A percentile compares a stretch with the other conserved stretches of the same genome.
Evolutionary conservation across 2,113 vertebrate genomes (phyloP).

Genomic region (Anarhynchus alexandrinus): DNA sequence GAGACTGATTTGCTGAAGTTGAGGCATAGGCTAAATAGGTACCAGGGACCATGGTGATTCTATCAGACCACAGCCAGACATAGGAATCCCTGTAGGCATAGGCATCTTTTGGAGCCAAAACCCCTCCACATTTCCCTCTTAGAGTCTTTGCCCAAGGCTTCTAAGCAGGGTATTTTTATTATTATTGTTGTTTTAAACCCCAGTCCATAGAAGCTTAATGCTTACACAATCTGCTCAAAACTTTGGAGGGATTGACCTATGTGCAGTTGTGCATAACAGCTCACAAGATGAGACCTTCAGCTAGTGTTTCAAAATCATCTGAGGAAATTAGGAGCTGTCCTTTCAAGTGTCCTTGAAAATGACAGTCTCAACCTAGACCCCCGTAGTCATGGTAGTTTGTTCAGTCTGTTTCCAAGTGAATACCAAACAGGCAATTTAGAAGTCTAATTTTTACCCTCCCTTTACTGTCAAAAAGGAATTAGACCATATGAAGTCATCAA

Average conservation of each 20-base stretch:
- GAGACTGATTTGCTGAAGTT: conserved; percentile 1
- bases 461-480: conserved; percentile 54
- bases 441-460: conserved; percentile 52
- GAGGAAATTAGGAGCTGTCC: conserved; percentile 10
- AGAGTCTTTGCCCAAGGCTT: not conserved
- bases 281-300: not conserved
- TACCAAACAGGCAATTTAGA: conserved; percentile 58
- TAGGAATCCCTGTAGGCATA: not conserved
- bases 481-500: conserved; percentile 62
- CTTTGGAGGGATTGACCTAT: not conserved
- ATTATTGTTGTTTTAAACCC: not conserved
- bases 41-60: not conserved
- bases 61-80: not conserved
- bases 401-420: conserved; percentile 28
- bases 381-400: conserved; percentile 37
- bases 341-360: conserved; percentile 43
- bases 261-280: not conserved
- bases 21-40: not conserved
- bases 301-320: conserved; percentile 8
- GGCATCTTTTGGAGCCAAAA: not conserved
- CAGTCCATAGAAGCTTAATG: not conserved
- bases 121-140: not conserved
- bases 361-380: conserved; percentile 35
- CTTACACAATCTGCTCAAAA: not conserved
- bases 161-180: not conserved